phyloP scores from a whole-genome alignment of 2,797 vertebrate genomes.

The Falco naumanni region DNA sequence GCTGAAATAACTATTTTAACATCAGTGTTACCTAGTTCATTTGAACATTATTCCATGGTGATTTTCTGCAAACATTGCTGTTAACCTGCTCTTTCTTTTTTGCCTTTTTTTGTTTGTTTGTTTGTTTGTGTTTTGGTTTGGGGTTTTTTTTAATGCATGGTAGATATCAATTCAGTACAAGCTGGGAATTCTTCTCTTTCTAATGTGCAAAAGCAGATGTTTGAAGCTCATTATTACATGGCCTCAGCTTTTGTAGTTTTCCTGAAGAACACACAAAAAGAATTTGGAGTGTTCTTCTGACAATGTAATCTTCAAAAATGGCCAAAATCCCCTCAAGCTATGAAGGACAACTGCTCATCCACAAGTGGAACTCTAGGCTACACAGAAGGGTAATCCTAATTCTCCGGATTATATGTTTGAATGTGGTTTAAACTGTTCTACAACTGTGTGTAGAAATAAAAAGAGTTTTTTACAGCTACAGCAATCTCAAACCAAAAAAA shows the following conservation, averaged over 20 bases:
- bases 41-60: background rate
- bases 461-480: background rate
- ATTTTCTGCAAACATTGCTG: background rate
- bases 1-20: background rate
- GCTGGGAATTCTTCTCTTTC: background rate
- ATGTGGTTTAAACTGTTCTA: background rate
- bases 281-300: background rate
- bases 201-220: background rate
- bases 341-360: background rate
- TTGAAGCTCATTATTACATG: background rate
- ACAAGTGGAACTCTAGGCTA: background rate
- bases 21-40: background rate
- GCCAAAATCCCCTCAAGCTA: background rate
- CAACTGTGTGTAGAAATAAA: background rate
- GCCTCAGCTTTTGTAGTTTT: background rate
- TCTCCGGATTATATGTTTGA: background rate
- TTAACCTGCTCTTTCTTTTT: background rate
- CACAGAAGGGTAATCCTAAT: background rate
- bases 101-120: too few relatives aligned
- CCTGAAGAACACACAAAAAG: background rate
- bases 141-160: fast-evolving
- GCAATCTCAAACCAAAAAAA: background rate
- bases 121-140: background rate
- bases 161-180: background rate
- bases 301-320: background rate